Evolutionary conservation across 2,797 vertebrate genomes (phyloP).

Genomic region (Pteropus rufus): DNA sequence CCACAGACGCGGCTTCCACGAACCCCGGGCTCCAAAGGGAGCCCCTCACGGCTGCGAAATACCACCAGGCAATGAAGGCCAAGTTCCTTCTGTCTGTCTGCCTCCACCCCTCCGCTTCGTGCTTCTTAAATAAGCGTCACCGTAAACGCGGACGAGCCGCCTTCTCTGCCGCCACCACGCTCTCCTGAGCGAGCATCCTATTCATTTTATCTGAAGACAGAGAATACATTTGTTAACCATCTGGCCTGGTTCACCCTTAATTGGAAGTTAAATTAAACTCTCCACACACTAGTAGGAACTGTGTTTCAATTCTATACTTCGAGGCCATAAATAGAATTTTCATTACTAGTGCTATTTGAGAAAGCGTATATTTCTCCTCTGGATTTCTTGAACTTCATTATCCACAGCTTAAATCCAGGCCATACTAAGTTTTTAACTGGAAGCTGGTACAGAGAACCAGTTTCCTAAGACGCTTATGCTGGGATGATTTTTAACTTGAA

Average conservation of each 20-base stretch:
- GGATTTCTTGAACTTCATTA: conserved; percentile 47
- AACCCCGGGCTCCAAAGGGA: not conserved
- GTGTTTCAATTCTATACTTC: not conserved
- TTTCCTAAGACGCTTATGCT: not conserved
- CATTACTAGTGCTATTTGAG: not conserved
- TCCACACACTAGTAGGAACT: not conserved
- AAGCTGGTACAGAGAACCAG: not conserved
- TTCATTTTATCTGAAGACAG: conserved; percentile 52
- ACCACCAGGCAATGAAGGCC: not conserved
- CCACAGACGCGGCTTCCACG: not conserved
- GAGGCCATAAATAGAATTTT: conserved; percentile 33
- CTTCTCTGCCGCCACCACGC: not conserved
- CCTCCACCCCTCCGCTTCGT: not conserved
- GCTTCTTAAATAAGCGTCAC: not conserved
- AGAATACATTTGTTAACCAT: conserved; percentile 41
- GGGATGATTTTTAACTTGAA: conserved; percentile 44
- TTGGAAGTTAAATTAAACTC: conserved; percentile 18
- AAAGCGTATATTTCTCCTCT: conserved; percentile 47
- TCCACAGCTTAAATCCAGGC: conserved; percentile 12
- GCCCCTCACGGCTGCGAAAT: not conserved
- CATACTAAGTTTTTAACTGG: not conserved
- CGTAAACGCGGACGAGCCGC: not conserved
- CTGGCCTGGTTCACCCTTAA: conserved; percentile 27
- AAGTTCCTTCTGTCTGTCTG: too few species aligned
- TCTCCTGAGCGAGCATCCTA: not conserved